Evolutionary conservation across 2,113 vertebrate genomes (phyloP).

Genomic region (Microcebus griseorufus): DNA sequence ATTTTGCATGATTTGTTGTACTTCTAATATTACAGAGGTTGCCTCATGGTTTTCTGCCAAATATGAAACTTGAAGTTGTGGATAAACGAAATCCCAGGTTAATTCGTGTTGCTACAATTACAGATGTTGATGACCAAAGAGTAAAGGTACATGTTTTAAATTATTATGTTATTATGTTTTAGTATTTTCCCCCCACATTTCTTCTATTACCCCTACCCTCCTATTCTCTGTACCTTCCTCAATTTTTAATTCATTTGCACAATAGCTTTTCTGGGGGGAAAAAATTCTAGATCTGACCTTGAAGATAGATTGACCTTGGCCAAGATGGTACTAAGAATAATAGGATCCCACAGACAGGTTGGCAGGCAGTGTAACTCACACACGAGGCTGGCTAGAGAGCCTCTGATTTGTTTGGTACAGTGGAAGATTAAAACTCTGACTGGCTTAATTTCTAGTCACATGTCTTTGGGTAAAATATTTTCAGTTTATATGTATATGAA

Average conservation of each 20-base stretch:
- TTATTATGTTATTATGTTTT: neutral
- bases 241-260: neutral
- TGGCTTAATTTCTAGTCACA: neutral
- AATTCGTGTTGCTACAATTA: slow-evolving; percentile 73
- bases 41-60: slow-evolving; percentile 80
- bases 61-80: slow-evolving; percentile 81
- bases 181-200: neutral
- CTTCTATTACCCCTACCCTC: neutral
- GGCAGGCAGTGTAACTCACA: too few relatives aligned
- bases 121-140: slow-evolving; percentile 79
- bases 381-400: neutral
- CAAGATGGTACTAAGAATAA: too few relatives aligned
- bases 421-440: neutral
- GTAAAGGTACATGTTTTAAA: slow-evolving; percentile 69
- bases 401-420: neutral
- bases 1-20: neutral
- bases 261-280: neutral
- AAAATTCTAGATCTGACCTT: neutral
- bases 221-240: neutral
- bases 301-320: neutral
- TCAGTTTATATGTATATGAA: neutral
- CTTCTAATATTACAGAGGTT: slow-evolving; percentile 68
- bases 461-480: neutral
- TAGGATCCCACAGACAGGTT: neutral
- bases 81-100: slow-evolving; percentile 76